Evolutionary conservation across 2,797 vertebrate genomes (phyloP), one percentile per base, ranked within the genome.

Genomic region (Sorex maritimensis): DNA sequence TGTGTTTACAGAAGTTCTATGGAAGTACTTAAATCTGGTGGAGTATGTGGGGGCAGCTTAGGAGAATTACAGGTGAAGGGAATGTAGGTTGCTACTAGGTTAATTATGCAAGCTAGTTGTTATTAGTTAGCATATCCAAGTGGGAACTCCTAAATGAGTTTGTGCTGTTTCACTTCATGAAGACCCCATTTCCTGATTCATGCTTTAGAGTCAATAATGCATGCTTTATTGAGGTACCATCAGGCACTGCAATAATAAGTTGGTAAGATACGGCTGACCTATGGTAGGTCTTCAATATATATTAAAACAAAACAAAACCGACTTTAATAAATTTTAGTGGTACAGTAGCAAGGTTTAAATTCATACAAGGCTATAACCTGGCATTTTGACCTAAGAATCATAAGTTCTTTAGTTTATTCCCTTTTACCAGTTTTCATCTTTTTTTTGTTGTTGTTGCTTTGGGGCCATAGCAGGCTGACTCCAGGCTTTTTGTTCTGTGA

Each of bases 341-440:
- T 75, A 91, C 86, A 68, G 24, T 15, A 74, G 4, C 15, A 19
- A 77, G 21, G 41, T 88, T 86, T 71, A 75, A 0, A 6, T 72
- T 83, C 68, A 46, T 30, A 23, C 4, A 4, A 83, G 49, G 71
- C 0, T 61, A 52, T 15, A 61, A 61, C 58, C 58, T 61, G 58
- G 58, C 21, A 61, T 61, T 61, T 61, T 61, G 21, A 61, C 58
- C 58, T 21, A 61, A 17, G 15, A 30, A 86, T 80, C 13, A 77
- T 72, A 9, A 23, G 46, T 87, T 93, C n/a, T 71, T 38, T 6
- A 81, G n/a, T 46, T 91, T 91, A 85, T 80, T 58, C 13, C 49
- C 49, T 14, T 44, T 58, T 71, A 61, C 58, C 21, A 61, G 58
- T 61, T 61, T 61, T 61, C 19, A 21, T 23, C 19, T 58, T 19